Conservation (phyloP, 2,888 invertebrate species). For the Ormyrus rosae region DNA sequence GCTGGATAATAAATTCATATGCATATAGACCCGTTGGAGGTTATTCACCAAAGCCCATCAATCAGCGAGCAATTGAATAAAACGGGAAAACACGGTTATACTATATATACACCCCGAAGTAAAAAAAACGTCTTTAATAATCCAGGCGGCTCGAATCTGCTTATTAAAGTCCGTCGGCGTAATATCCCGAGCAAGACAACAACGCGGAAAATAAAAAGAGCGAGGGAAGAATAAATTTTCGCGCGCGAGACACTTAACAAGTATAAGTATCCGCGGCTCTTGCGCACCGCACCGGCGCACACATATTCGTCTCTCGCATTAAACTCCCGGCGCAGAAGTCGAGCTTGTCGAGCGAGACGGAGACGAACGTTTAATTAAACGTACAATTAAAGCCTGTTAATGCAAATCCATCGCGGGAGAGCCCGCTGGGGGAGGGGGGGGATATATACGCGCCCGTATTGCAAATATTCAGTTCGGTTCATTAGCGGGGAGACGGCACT, state of each 20-base stretch:
- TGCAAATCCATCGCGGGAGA: slow-evolving; percentile 38
- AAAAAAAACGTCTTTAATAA: background rate
- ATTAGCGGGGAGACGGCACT: slow-evolving; percentile 29
- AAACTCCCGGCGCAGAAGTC: slow-evolving; percentile 10
- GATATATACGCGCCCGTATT: background rate
- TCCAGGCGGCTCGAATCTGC: background rate
- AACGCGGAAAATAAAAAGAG: background rate
- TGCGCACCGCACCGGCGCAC: background rate
- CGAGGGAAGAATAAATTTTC: slow-evolving; percentile 6
- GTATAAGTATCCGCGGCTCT: background rate
- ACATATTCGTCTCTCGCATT: slow-evolving; percentile 12
- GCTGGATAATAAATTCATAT: background rate
- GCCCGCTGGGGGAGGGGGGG: no score
- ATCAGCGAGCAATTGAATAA: background rate
- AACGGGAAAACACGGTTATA: no score
- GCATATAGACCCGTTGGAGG: no score
- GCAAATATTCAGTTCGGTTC: slow-evolving; percentile 49
- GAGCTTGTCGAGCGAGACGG: background rate
- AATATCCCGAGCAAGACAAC: background rate
- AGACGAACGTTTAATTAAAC: slow-evolving; percentile 47
- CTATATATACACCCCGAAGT: no score
- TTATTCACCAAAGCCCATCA: background rate
- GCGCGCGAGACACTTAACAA: background rate
- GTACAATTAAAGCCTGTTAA: slow-evolving; percentile 47
- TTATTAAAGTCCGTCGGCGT: slow-evolving; percentile 8